Percentiles rank a stretch among this genome's conserved stretches.
phyloP scores from a whole-genome alignment of 2,113 vertebrate species.

The Thomomys bottae region DNA sequence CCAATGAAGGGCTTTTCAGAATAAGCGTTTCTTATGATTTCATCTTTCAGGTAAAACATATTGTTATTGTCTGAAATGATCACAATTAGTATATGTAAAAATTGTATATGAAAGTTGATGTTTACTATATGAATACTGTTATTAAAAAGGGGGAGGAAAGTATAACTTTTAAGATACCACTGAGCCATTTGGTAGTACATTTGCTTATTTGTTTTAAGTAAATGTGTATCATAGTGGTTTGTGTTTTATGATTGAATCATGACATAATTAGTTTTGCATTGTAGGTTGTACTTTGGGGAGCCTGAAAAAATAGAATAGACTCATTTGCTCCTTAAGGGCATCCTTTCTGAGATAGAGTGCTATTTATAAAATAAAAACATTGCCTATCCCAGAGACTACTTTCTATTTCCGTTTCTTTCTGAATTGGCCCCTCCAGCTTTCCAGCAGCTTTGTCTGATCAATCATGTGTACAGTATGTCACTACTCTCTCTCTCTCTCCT shows the following conservation, averaged over 20 bases:
- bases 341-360: conserved; percentile 30
- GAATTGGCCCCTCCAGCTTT: conserved; percentile 25
- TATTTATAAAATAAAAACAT: conserved; percentile 29
- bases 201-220: not conserved
- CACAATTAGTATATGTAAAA: not conserved
- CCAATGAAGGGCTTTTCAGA: not conserved
- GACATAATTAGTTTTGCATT: conserved; percentile 24
- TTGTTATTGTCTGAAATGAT: not conserved
- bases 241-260: conserved; percentile 26
- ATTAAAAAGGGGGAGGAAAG: not conserved
- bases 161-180: not conserved
- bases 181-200: not conserved
- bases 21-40: not conserved
- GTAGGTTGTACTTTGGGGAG: not conserved
- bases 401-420: conserved; percentile 49
- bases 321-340: not conserved
- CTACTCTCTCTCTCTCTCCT: not conserved
- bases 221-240: not conserved
- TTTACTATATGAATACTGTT: not conserved
- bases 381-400: not conserved
- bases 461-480: not conserved
- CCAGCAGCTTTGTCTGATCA: not conserved
- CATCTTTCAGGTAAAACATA: not conserved
- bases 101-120: not conserved
- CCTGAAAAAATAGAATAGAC: conserved; percentile 7